A percentile compares a stretch with the other conserved stretches of the same genome.
Evolutionary conservation across 2,888 invertebrate genomes (phyloP).

Genomic region (Dynastes maya): DNA sequence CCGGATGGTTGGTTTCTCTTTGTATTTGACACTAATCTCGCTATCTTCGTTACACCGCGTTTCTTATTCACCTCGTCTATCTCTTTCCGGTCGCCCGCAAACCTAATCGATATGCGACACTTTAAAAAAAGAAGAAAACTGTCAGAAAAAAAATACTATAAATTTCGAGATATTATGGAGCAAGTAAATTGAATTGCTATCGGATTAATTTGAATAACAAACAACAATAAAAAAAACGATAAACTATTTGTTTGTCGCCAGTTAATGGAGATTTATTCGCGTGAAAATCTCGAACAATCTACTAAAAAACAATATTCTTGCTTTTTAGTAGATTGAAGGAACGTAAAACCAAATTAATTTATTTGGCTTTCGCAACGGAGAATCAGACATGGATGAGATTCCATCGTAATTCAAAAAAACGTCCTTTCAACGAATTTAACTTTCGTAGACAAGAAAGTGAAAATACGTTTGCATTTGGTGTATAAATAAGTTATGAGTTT

Average conservation of each 20-base stretch:
- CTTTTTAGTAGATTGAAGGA: neutral
- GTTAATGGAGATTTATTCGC: conserved; percentile 21
- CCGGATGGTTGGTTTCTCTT: conserved; percentile 37
- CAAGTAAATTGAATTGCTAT: conserved; percentile 29
- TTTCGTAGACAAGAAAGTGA: neutral
- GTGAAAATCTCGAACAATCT: conserved; percentile 11
- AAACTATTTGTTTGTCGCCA: conserved; percentile 28
- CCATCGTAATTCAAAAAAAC: too few species aligned
- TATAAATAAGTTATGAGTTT: neutral
- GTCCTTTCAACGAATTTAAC: neutral
- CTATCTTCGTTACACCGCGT: conserved; percentile 50
- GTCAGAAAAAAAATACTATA: conserved; percentile 30
- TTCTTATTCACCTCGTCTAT: conserved; percentile 53
- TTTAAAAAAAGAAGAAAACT: conserved; percentile 33
- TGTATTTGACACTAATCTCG: conserved; percentile 2
- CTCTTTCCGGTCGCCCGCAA: conserved; percentile 41
- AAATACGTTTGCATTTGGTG: too few species aligned
- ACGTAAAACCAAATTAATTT: conserved; percentile 4
- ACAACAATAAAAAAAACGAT: conserved; percentile 3
- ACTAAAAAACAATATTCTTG: conserved; percentile 1
- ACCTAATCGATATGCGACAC: conserved; percentile 42
- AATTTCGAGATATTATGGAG: conserved; percentile 25
- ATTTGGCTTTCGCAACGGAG: neutral
- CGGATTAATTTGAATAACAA: conserved; percentile 29
- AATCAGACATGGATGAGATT: too few species aligned